Evolutionary conservation across 1,140 invertebrate species (phyloP), one percentile per base, ranked within the genome.

Genomic region (Drosophila pseudoananassae): DNA sequence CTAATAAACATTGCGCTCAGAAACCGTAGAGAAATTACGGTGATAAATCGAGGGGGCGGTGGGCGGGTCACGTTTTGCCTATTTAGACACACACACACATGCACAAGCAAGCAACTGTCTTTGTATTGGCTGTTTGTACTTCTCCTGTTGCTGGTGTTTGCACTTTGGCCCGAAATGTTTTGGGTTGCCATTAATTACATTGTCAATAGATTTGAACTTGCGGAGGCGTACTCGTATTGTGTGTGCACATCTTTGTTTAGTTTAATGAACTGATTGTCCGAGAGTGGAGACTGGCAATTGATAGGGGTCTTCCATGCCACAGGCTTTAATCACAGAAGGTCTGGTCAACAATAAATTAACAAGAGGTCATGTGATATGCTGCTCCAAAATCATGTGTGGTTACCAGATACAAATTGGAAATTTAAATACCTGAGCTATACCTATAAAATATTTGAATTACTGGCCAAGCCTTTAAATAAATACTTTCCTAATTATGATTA

Each of bases 171-270:
- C 25, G 17, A 29, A 56, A 70, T 70, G 65, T 46, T 68, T 65
- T 53, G 15, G 64, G 63, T 40, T 56, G 46, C 63, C 71, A 85
- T 83, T 83, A 83, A 83, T 83, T 83, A 84, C 80, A 80, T 85
- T 76, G 79, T 76, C 76, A 83, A 84, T 80, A 83, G 64, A 80
- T 51, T 54, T 52, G 27, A 20, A 47, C 59, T 66, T 33, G 20
- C 46, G 33, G 25, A 15, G 38, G 23, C n/a, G 20, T 43, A 15
- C 8, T 6, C 40, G 27, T 3, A 17, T 14, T 31, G 33, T 33
- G 14, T 74, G 61, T 45, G 52, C 38, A 23, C 43, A 29, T 47
- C 60, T 64, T 60, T 65, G 58, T 64, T 27, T 64, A 51, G 17
- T 64, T 64, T 69, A 69, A 69, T 69, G 43, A 69, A 76, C 61